phyloP scores from a whole-genome alignment of 2,888 invertebrate genomes.

The Pseudanteris insignis region DNA sequence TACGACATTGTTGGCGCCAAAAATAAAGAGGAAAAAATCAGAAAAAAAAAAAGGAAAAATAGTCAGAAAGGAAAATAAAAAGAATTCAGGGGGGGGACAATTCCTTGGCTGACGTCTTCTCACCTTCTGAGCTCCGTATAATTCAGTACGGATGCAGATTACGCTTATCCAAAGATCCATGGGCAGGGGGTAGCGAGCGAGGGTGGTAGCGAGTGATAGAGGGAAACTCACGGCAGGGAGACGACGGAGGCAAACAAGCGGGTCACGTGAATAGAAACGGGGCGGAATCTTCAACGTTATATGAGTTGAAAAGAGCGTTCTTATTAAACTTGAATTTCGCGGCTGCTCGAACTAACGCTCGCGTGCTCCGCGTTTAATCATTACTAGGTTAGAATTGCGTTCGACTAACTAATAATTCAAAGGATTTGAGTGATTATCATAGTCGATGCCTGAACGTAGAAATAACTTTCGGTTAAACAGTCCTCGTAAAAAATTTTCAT shows the following conservation, averaged over 20 bases:
- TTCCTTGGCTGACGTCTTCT: slow-evolving; percentile 10
- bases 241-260: no score
- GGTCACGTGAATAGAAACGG: slow-evolving; percentile 25
- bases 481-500: no score
- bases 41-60: not conserved
- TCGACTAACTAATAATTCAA: no score
- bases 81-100: not conserved
- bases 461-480: no score
- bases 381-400: no score
- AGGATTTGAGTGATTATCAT: no score
- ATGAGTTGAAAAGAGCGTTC: slow-evolving; percentile 2
- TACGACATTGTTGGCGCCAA: slow-evolving; percentile 47
- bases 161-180: slow-evolving; percentile 13
- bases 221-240: no score
- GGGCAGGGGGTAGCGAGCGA: not conserved
- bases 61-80: no score
- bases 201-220: not conserved
- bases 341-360: not conserved
- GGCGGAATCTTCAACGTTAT: slow-evolving; percentile 14
- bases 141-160: slow-evolving; percentile 30
- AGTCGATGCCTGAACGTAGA: no score
- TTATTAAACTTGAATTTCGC: slow-evolving; percentile 17
- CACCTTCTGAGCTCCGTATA: slow-evolving; percentile 10
- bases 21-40: no score
- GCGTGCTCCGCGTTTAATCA: slow-evolving; percentile 2